Evolutionary conservation across 2,888 invertebrate species (phyloP).

Genomic region (Phlogophora meticulosa): DNA sequence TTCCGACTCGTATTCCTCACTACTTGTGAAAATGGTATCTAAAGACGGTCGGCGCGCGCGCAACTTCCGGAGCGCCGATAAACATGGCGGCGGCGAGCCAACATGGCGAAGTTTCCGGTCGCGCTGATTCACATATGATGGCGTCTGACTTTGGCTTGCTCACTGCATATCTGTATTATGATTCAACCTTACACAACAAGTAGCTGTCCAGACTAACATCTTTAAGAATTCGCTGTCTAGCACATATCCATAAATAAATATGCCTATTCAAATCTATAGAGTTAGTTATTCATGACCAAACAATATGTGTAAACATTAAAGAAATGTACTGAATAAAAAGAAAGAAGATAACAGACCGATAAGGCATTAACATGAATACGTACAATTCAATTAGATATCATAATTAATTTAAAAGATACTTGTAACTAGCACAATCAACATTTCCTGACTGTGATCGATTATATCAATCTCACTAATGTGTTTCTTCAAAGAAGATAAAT

Average conservation of each 20-base stretch:
- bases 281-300: constrained; percentile 25
- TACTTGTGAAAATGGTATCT: constrained; percentile 87
- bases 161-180: constrained; percentile 89
- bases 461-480: constrained; percentile 36
- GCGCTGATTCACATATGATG: constrained; percentile 88
- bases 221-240: constrained; percentile 80
- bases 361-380: constrained; percentile 35
- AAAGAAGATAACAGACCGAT: constrained; percentile 32
- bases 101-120: constrained; percentile 90
- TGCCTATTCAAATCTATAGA: constrained; percentile 20
- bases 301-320: constrained; percentile 27
- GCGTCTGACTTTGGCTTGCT: constrained; percentile 85
- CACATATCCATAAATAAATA: constrained; percentile 65
- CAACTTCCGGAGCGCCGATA: constrained; percentile 90
- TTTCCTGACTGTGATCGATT: constrained; percentile 53
- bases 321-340: constrained; percentile 14
- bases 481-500: constrained; percentile 48
- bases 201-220: constrained; percentile 81
- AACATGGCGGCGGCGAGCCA: constrained; percentile 89
- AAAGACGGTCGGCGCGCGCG: constrained; percentile 89
- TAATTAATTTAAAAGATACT: constrained; percentile 55
- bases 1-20: constrained; percentile 86
- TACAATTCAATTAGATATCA: constrained; percentile 39
- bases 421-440: constrained; percentile 28
- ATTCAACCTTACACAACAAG: constrained; percentile 88